Base-by-base conservation (phyloP, 2,797 vertebrate species). In the Pipistrellus nathusii region DNA sequence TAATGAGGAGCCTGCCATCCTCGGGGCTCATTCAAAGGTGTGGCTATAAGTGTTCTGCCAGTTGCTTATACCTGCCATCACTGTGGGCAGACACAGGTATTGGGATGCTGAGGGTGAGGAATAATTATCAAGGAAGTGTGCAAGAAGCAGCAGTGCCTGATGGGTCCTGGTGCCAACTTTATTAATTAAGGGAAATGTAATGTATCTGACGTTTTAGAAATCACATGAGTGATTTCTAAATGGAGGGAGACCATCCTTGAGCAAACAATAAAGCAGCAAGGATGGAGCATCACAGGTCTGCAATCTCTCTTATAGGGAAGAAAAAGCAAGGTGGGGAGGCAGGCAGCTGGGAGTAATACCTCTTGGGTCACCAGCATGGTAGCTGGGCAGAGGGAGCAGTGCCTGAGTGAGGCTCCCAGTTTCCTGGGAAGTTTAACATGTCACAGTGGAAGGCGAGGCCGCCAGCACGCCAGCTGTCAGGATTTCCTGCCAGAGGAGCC, bases 381-480 rank as follows among this genome's bases (percentile, higher is more conserved):
- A 55, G 18, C 20, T 30, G 15, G 81, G 80, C 59, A 68, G n/a
- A 66, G 59, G 35, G 41, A 48, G 13, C 81, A 51, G 90, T 30
- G 18, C 46, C 15, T 8, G 76, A 85, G 72, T 0, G 87, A 94
- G 73, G 46, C 59, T 68, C 86, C 46, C 13, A 25, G 64, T 48
- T 90, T 66, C 75, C 80, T 23, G 46, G 27, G 59, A 23, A 62
- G 57, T 23, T 84, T 82, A 88, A 85, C 18, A 35, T 5, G 71
- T 55, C 53, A n/a, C 13, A 23, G 76, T 4, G 53, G 81, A 71
- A 76, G 64, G 76, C 2, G 12, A 92, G 71, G 35, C 35, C 1
- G 0, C 88, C 80, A 41, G 75, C 15, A 0, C 41, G 41, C 93
- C 93, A 94, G 95, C 88, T 97, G 25, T 35, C 92, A 78, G 72